Base-by-base conservation (phyloP, 2,888 invertebrate genomes). In the Synergus laeviventris region DNA sequence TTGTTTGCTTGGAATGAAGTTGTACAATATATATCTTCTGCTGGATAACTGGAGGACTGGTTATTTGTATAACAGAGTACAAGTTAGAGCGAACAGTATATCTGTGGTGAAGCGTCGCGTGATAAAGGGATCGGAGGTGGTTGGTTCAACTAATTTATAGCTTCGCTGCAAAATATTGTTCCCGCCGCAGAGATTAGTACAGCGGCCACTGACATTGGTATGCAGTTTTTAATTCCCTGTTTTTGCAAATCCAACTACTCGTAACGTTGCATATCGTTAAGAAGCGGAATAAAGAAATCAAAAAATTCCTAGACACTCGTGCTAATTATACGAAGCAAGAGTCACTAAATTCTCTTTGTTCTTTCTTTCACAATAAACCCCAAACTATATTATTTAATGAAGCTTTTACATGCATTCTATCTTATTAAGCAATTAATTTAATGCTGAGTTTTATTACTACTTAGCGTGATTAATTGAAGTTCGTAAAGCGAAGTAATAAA, bases 141-240 rank as follows among this genome's bases (percentile, higher is more conserved):
- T 59, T 73, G 78, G 81, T 82, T 81, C 82, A 76, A 77, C 81
- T 85, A 86, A 86, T 86, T 86, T 85, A 86, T 85, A 82, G 78
- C 77, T 62, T 76, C 78, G 76, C 76, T 82, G 80, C 85, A 86
- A 86, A 86, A 86, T 86, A 86, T 86, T 86, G 84, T 85, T 86
- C 83, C 83, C 83, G 82, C 83, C 82, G 81, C 83, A 84, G 85
- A 86, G 86, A 86, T 86, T 85, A 86, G 83, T 85, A 81, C 74
- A 76, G 80, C 76, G 61, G 18, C 62, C 75, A 78, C 77, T 76
- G 79, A 83, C 82, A 76, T 81, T 81, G 80, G 73, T 77, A 75
- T 74, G 24, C 74, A 70, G 62, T 76, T 42, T 56, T 78, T 76
- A 74, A 74, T 39, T 38, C 74, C 38, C 54, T 66, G 76, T 78